Percentiles rank a stretch among this genome's conserved stretches.
phyloP scores from a whole-genome alignment of 2,113 vertebrate genomes.

The Laticauda colubrina region DNA sequence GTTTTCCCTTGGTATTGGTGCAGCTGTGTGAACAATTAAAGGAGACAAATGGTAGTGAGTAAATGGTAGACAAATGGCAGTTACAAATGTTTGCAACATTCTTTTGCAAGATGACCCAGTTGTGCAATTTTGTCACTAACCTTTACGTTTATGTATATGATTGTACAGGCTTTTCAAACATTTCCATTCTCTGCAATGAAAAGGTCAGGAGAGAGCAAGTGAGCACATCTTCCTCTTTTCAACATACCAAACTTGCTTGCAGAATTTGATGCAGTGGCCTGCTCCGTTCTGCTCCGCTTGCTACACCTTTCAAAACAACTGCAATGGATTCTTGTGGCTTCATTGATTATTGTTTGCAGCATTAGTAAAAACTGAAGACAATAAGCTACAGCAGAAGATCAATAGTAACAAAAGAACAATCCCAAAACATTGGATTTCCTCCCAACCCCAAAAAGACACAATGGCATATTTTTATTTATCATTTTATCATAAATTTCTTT shows the following conservation, averaged over 20 bases:
- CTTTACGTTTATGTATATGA: slow-evolving; percentile 5
- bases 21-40: neutral
- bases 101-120: neutral
- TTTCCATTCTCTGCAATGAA: neutral
- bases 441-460: neutral
- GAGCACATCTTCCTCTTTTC: neutral
- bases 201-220: slow-evolving; percentile 6
- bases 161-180: neutral
- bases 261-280: slow-evolving; percentile 15
- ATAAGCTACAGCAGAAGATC: slow-evolving; percentile 54
- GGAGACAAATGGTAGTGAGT: neutral
- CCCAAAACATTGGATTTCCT: slow-evolving; percentile 8
- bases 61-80: neutral
- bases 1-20: neutral
- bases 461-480: slow-evolving; percentile 60
- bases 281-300: slow-evolving; percentile 43
- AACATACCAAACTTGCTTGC: slow-evolving; percentile 31
- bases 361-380: slow-evolving; percentile 66
- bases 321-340: slow-evolving; percentile 55
- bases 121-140: neutral
- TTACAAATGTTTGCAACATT: neutral
- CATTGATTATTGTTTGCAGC: slow-evolving; percentile 53
- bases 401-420: slow-evolving; percentile 62
- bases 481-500: slow-evolving; percentile 38
- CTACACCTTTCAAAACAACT: slow-evolving; percentile 62